Evolutionary conservation across 2,113 vertebrate genomes (phyloP).

Genomic region (Rhombomys opimus): DNA sequence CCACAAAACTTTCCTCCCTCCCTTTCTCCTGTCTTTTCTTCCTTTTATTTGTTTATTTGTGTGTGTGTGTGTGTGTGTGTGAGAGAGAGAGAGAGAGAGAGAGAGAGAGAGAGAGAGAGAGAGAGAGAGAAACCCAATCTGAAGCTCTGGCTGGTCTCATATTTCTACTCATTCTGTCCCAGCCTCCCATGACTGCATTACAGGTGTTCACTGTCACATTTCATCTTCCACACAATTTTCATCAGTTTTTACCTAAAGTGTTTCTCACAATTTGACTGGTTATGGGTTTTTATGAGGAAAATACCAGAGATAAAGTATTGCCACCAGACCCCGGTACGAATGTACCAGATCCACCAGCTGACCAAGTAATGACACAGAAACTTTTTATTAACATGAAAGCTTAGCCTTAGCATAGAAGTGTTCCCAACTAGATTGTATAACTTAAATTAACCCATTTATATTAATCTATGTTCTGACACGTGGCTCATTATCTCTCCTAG

Average conservation of each 20-base stretch:
- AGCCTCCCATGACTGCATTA: neutral
- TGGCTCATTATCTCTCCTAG: too few relatives aligned
- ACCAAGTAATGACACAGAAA: too few relatives aligned
- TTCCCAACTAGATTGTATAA: too few relatives aligned
- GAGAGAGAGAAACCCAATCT: neutral
- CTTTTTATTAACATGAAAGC: too few relatives aligned
- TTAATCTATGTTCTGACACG: too few relatives aligned
- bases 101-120: too few relatives aligned
- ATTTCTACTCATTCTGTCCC: neutral
- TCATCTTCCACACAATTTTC: neutral
- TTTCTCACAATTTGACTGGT: neutral
- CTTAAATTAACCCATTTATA: too few relatives aligned
- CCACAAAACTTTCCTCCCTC: neutral
- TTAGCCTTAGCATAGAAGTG: too few relatives aligned
- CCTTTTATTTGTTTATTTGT: neutral
- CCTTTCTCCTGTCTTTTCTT: neutral
- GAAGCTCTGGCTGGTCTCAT: neutral
- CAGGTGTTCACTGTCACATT: neutral
- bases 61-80: too few relatives aligned
- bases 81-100: too few relatives aligned
- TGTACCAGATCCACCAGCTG: too few relatives aligned
- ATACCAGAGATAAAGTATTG: neutral
- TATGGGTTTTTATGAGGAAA: conserved; percentile 15
- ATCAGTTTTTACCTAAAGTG: neutral
- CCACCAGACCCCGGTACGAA: neutral